Conservation (phyloP, 2,113 vertebrate species). For the Mastomys natalensis region DNA sequence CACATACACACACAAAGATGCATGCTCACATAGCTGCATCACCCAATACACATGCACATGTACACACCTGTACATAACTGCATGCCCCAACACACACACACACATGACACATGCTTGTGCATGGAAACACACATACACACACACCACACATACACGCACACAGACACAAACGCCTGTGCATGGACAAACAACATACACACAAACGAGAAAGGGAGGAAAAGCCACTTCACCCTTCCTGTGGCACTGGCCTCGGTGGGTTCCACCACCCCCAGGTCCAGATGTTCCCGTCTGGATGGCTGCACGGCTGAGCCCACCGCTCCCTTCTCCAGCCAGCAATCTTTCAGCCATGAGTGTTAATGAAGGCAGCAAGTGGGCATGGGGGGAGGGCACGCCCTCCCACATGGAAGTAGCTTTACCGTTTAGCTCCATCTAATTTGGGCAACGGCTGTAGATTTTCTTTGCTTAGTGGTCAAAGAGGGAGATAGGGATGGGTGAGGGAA, state of each 20-base stretch:
- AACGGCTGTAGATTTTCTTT: background rate
- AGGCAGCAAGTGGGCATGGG: background rate
- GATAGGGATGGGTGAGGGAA: background rate
- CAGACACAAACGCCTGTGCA: background rate
- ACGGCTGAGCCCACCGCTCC: background rate
- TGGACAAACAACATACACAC: too few species aligned
- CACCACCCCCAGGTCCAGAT: background rate
- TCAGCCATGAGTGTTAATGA: background rate
- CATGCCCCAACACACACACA: too few species aligned
- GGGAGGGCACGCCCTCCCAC: background rate
- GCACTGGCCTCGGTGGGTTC: background rate
- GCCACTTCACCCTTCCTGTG: background rate
- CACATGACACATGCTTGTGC: too few species aligned
- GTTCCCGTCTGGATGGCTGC: background rate
- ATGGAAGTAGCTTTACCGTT: background rate
- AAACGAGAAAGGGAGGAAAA: background rate
- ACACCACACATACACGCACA: background rate
- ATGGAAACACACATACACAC: background rate
- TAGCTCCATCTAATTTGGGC: background rate
- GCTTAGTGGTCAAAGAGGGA: background rate
- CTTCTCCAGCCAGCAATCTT: background rate
- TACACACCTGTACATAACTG: too few species aligned
- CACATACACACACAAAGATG: too few species aligned
- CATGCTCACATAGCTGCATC: too few species aligned
- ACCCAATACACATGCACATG: too few species aligned